Conservation (phyloP, 2,113 vertebrate species). For the Podarcis cretensis region DNA sequence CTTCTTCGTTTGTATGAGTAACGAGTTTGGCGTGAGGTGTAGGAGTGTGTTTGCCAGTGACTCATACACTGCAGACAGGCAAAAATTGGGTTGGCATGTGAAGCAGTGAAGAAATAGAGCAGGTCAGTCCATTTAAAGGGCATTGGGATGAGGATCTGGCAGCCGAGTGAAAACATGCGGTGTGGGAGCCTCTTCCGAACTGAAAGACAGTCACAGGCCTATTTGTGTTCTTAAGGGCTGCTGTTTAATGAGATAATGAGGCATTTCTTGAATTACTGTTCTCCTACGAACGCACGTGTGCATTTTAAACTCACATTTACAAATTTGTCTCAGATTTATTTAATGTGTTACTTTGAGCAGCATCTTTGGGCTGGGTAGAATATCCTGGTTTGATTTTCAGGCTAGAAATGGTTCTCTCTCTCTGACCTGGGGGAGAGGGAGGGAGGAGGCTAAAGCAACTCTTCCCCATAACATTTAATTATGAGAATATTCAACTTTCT, state of each 20-base stretch:
- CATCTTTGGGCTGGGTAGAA: background rate
- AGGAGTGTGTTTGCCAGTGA: slow-evolving; percentile 1
- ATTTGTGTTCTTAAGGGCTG: background rate
- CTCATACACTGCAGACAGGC: background rate
- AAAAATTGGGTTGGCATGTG: background rate
- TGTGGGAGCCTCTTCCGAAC: background rate
- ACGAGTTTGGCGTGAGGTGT: background rate
- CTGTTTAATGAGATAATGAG: background rate
- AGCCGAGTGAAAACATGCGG: too few relatives aligned
- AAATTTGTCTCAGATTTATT: background rate
- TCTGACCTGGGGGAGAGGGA: background rate
- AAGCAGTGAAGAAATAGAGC: background rate
- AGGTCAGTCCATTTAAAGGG: background rate
- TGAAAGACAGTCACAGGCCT: background rate
- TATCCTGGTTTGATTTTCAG: background rate
- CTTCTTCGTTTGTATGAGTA: background rate
- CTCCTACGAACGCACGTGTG: background rate
- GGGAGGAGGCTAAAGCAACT: background rate
- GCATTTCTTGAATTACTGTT: too few relatives aligned
- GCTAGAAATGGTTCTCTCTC: background rate
- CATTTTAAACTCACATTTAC: background rate
- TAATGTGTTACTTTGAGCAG: background rate
- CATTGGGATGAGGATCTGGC: background rate
- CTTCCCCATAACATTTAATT: background rate
- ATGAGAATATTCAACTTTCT: background rate